Conservation (phyloP, 2,888 invertebrate genomes). For the Callosobruchus maculatus region DNA sequence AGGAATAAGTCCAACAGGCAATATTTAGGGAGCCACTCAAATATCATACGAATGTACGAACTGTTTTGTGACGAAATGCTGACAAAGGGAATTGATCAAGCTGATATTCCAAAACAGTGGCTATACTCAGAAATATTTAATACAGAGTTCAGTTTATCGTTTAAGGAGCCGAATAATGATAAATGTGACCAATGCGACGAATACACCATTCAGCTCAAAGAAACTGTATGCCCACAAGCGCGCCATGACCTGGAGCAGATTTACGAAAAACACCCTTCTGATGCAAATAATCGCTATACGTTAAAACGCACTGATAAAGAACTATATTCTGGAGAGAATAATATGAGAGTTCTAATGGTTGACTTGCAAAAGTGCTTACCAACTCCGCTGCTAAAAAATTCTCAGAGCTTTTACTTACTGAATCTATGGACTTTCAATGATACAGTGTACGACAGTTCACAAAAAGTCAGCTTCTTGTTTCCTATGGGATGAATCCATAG, state of each 20-base stretch:
- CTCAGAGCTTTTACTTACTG: conserved; percentile 21
- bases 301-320: conserved; percentile 12
- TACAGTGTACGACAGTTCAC: conserved; percentile 14
- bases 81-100: background rate
- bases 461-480: conserved; percentile 13
- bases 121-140: conserved; percentile 19
- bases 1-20: background rate
- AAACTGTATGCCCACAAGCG: conserved; percentile 1
- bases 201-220: background rate
- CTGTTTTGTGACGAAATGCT: background rate
- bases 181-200: conserved; percentile 1
- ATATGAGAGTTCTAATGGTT: conserved; percentile 12
- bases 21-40: conserved; percentile 1
- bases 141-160: conserved; percentile 16
- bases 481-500: conserved; percentile 21
- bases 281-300: conserved; percentile 16
- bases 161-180: conserved; percentile 15
- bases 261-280: conserved; percentile 16
- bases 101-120: conserved; percentile 13
- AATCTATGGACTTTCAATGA: conserved; percentile 21
- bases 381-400: conserved; percentile 16
- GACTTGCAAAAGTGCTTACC: conserved; percentile 21
- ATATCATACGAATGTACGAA: conserved; percentile 1
- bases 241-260: background rate
- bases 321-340: conserved; percentile 4